Base-by-base conservation (phyloP, 2,797 vertebrate species). In the Myotis myotis region DNA sequence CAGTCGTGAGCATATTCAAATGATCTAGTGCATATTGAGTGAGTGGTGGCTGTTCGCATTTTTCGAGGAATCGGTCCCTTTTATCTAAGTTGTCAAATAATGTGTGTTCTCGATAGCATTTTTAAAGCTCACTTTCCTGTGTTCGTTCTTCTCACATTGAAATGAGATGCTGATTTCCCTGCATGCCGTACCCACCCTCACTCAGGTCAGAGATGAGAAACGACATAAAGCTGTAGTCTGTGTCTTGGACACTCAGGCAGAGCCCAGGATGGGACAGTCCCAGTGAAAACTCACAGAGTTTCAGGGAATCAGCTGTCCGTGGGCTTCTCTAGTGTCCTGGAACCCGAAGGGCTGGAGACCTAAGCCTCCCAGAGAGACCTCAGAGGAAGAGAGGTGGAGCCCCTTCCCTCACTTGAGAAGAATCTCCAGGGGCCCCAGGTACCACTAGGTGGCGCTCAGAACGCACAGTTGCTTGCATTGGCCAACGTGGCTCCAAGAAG, bases 391-490 rank as follows among this genome's bases (percentile, higher is more conserved):
- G 30, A 19, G 11, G 9, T 8, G 17, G 20, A 64, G 38, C 16
- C 33, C 44, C 36, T 49, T 60, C 62, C 47, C 25, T 2, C 47
- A 47, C 13, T 85, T 55, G 22, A 25, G 47, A 76, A 76, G 33
- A 83, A 25, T 30, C 8, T 1, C 51, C 3, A 2, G 23, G 80
- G 90, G 47, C 5, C 28, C 33, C 10, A 13, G 28, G 11, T 3
- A 44, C 95, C 95, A 96, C 94, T 92, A 97, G 97, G 95, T 96
- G 97, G 97, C 49, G 41, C 94, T 91, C 92, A 49, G 30, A 53
- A 96, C 81, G 33, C 53, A 80, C 84, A 41, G 66, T 92, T 93
- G 55, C 64, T 64, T 28, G 8, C 70, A 13, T 38, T 20, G 36
- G 33, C 62, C 62, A 17, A 0, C 1, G 20, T 16, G 30, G 36